A percentile compares a stretch with the other conserved stretches of the same genome.
phyloP scores from a whole-genome alignment of 2,888 invertebrate species.

The Coenonympha arcania region DNA sequence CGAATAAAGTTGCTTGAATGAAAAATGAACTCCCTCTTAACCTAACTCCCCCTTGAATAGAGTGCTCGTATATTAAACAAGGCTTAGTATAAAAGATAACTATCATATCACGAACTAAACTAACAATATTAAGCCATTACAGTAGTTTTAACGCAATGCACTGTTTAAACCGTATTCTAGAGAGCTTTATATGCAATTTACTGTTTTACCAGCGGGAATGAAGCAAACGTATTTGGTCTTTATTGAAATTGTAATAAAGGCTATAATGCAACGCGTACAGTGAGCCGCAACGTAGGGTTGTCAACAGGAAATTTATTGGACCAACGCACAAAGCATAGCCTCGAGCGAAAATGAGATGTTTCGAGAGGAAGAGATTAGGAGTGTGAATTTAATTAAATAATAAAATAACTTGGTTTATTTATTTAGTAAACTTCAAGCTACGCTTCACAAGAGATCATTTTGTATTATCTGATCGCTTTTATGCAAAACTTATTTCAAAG shows the following conservation, averaged over 20 bases:
- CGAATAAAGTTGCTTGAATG: background rate
- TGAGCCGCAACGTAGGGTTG: constrained; percentile 1
- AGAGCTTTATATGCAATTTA: constrained; percentile 21
- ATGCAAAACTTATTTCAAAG: background rate
- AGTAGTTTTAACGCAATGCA: constrained; percentile 21
- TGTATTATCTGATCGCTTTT: background rate
- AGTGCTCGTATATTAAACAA: background rate
- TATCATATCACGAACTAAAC: constrained; percentile 3
- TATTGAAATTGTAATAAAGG: background rate
- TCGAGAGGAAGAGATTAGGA: background rate
- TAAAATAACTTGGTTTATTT: background rate
- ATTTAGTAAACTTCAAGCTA: background rate
- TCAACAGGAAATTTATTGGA: constrained; percentile 1
- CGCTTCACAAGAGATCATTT: background rate
- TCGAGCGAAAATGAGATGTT: constrained; percentile 1
- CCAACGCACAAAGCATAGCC: constrained; percentile 3
- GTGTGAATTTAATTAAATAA: constrained; percentile 3
- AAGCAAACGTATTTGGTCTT: constrained; percentile 1
- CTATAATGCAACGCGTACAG: background rate
- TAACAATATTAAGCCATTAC: constrained; percentile 13
- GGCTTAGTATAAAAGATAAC: background rate
- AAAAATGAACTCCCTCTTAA: background rate
- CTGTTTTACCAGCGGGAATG: constrained; percentile 12
- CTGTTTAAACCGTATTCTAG: constrained; percentile 19
- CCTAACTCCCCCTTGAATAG: background rate